Conservation (phyloP, 2,113 vertebrate genomes). For the Eurystomus gularis region DNA sequence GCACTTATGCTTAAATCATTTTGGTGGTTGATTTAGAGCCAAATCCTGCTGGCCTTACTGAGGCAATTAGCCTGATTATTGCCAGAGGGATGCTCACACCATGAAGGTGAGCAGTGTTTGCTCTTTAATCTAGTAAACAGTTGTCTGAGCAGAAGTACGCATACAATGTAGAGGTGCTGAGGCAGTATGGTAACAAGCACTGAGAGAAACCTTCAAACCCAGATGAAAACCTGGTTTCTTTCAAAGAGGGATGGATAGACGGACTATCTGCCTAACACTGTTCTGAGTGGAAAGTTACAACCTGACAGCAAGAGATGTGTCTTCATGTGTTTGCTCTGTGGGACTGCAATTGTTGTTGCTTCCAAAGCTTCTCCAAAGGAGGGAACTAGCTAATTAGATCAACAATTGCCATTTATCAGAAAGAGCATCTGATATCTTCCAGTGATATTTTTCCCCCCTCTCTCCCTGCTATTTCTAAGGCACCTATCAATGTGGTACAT, state of each 20-base stretch:
- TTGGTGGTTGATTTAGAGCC: slow-evolving; percentile 33
- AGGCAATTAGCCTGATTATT: slow-evolving; percentile 51
- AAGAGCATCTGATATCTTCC: slow-evolving; percentile 12
- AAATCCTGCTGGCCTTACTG: slow-evolving; percentile 22
- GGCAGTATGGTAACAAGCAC: background rate
- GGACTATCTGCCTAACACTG: background rate
- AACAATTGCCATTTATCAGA: slow-evolving; percentile 11
- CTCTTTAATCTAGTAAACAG: background rate
- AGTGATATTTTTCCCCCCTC: background rate
- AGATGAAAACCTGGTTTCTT: background rate
- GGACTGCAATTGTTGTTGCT: background rate
- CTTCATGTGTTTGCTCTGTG: background rate
- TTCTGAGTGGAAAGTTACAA: background rate
- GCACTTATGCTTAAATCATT: background rate
- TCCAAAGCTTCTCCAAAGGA: background rate
- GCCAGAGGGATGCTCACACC: background rate
- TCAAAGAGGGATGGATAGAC: background rate
- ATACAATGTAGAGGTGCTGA: background rate
- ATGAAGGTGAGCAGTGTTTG: slow-evolving; percentile 38
- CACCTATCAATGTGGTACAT: background rate
- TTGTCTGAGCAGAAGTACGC: background rate
- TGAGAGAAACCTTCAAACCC: background rate
- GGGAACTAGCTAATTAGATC: background rate
- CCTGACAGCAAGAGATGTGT: background rate
- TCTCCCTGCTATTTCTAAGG: slow-evolving; percentile 13